phyloP scores from a whole-genome alignment of 1,140 invertebrate species.

The Chironomus striatipennis region DNA sequence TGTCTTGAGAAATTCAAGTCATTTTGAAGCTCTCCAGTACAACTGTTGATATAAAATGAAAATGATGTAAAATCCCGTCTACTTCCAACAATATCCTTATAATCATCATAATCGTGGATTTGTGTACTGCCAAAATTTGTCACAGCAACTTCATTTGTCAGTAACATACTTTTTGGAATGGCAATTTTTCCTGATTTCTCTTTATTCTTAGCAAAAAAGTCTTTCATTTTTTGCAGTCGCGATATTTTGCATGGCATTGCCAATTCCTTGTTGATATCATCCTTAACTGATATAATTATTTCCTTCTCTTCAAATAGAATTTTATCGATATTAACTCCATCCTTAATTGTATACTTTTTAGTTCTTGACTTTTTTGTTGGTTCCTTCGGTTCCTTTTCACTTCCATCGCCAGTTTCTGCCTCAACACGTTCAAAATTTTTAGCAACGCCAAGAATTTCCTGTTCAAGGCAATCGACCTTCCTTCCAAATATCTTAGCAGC shows the following conservation, averaged over 20 bases:
- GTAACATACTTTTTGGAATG: not conserved
- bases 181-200: not conserved
- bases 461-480: not conserved
- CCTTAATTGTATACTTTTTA: not conserved
- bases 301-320: not conserved
- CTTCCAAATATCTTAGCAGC: not conserved
- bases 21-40: not conserved
- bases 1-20: not conserved
- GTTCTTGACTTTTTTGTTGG: not conserved
- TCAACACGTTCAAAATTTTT: conserved; percentile 4
- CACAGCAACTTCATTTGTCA: not conserved
- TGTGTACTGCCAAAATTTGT: not conserved
- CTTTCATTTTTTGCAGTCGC: not conserved
- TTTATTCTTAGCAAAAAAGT: not conserved
- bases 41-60: not conserved
- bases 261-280: not conserved
- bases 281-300: not conserved
- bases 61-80: conserved; percentile 16
- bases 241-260: not conserved
- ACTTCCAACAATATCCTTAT: conserved; percentile 11
- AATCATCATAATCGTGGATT: not conserved
- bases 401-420: not conserved
- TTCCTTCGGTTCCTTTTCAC: not conserved
- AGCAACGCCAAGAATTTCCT: not conserved
- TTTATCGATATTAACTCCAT: not conserved